Evolutionary conservation across 2,888 invertebrate genomes (phyloP), one percentile per base, ranked within the genome.

Genomic region (Gonocerus acuteangulatus): DNA sequence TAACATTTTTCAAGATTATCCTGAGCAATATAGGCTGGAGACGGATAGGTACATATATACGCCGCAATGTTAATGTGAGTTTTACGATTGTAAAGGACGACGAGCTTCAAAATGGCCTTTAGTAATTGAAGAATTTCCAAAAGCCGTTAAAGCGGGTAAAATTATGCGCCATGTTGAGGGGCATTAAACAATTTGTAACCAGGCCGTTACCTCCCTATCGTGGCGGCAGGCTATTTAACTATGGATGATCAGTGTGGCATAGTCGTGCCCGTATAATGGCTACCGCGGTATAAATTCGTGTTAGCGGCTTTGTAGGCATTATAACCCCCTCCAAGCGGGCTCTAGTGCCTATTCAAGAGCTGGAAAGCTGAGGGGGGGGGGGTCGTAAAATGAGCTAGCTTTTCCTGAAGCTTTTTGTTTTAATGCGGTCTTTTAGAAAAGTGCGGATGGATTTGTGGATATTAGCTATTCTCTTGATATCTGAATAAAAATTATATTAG

Each of bases 101-200:
- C 42, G 7, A 15, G 51, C 51, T 32, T 16, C 19, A n/a, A 19
- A 18, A 32, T 19, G 27, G 23, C 15, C 23, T 48, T 48, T 51
- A 34, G 19, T 51, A 34, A 51, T 34, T 34, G 51, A 51, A 16
- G 34, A 51, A 34, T 51, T 51, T 19, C 51, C 32, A 34, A 51
- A 19, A 27, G 51, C 51, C 51, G 34, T 51, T 51, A 51, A 27
- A 1, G 19, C 42, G 42, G 42, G 42, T 34, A 19, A 34, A 48
- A 51, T 51, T 51, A 51, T 27, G 32, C 51, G 34, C 51, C 51
- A 51, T 51, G 19, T 51, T 51, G 51, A 19, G 22, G 42, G 42
- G 42, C 47, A 57, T 57, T 57, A 57, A 47, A 57, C 57, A 57
- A 57, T 57, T 57, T 57, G 57, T 57, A 44, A 57, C 21, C 22